Percentiles rank a stretch among this genome's conserved stretches.
Evolutionary conservation across 2,888 invertebrate genomes (phyloP).

Genomic region (Fragum whitleyi): DNA sequence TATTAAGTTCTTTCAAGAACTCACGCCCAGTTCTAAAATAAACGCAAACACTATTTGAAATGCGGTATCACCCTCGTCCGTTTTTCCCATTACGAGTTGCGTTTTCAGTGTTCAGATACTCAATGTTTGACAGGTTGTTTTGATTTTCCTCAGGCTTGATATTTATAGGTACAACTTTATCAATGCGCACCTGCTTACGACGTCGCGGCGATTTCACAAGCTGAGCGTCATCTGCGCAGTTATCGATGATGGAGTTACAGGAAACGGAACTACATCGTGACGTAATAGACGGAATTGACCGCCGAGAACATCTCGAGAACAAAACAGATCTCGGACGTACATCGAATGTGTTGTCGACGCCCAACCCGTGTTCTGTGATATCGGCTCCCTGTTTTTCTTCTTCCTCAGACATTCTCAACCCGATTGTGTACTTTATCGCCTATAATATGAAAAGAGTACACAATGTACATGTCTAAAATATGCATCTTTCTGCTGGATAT

Average conservation of each 20-base stretch:
- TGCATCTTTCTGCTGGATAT: background rate
- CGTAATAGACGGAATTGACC: background rate
- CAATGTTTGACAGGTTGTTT: constrained; percentile 23
- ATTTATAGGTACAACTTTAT: constrained; percentile 32
- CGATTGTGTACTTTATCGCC: constrained; percentile 76
- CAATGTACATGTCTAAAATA: background rate
- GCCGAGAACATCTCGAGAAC: background rate
- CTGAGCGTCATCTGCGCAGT: constrained; percentile 13
- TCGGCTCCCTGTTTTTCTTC: constrained; percentile 95
- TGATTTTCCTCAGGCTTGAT: constrained; percentile 18
- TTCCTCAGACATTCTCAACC: constrained; percentile 92
- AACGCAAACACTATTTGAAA: no score
- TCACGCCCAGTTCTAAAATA: no score
- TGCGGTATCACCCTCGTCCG: background rate
- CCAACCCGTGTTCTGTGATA: constrained; percentile 90
- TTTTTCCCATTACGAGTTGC: background rate
- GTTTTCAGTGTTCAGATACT: constrained; percentile 7
- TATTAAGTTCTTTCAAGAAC: no score
- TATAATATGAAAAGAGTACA: constrained; percentile 41
- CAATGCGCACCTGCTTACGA: constrained; percentile 11
- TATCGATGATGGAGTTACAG: background rate
- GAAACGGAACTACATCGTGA: constrained; percentile 16
- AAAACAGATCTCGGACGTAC: background rate
- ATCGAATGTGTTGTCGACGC: constrained; percentile 10
- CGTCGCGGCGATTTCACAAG: constrained; percentile 11